A percentile compares a stretch with the other conserved stretches of the same genome.
Evolutionary conservation across 2,797 vertebrate species (phyloP).

Genomic region (Austrolebias charrua): DNA sequence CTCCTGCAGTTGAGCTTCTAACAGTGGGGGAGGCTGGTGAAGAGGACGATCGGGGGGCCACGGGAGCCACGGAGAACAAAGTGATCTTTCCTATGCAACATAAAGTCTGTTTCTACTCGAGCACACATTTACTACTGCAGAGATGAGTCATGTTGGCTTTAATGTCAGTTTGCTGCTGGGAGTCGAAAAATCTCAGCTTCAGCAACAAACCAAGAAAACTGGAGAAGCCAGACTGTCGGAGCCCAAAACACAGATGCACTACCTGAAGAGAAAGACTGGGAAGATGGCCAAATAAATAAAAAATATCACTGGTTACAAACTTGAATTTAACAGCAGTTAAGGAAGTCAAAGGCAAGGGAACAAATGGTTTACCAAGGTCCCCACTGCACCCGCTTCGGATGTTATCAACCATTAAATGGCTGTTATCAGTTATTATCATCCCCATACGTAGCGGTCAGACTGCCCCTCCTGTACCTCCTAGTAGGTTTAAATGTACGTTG

Average conservation of each 20-base stretch:
- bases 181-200: neutral
- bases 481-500: too few relatives aligned
- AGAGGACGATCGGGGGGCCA: slow-evolving; percentile 22
- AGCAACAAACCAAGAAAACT: slow-evolving; percentile 4
- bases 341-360: too few relatives aligned
- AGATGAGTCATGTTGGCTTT: slow-evolving; percentile 1
- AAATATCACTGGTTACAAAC: too few relatives aligned
- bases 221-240: neutral
- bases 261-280: neutral
- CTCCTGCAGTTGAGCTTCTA: slow-evolving; percentile 52
- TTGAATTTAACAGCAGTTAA: too few relatives aligned
- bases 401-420: too few relatives aligned
- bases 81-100: neutral
- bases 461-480: too few relatives aligned
- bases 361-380: too few relatives aligned
- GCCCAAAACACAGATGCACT: too few relatives aligned
- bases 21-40: slow-evolving; percentile 22
- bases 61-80: neutral
- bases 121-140: neutral
- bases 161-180: neutral
- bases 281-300: neutral
- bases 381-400: too few relatives aligned
- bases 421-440: too few relatives aligned
- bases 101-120: slow-evolving; percentile 1
- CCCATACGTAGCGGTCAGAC: too few relatives aligned